Conservation (phyloP, 2,113 vertebrate genomes). For the Tachycineta bicolor region DNA sequence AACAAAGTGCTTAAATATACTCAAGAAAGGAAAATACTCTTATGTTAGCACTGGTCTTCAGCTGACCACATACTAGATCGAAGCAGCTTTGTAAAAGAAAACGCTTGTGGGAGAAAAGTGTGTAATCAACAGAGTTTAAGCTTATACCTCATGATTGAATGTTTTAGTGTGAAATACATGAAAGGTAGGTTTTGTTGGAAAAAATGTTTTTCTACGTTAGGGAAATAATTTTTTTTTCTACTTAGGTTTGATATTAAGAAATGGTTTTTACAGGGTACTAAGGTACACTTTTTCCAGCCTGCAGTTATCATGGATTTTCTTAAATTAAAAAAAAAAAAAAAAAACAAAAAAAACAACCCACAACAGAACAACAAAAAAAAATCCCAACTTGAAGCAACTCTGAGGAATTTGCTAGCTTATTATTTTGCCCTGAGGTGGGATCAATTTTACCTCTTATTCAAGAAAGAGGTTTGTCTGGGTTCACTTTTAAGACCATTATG, state of each 20-base stretch:
- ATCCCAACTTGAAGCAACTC: background rate
- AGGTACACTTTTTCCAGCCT: background rate
- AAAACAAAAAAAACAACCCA: too few relatives aligned
- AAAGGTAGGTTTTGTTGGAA: background rate
- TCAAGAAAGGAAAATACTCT: background rate
- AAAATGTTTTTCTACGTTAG: background rate
- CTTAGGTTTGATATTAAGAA: background rate
- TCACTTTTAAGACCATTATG: background rate
- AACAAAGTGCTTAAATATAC: background rate
- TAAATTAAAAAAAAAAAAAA: background rate
- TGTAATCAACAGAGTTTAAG: background rate
- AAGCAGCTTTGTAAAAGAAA: background rate
- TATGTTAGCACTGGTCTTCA: background rate
- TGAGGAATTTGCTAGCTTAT: background rate
- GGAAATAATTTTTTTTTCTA: background rate
- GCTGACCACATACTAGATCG: background rate
- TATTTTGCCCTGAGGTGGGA: background rate
- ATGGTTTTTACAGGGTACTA: background rate
- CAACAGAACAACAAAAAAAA: background rate
- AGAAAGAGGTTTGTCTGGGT: background rate
- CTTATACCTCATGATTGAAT: background rate
- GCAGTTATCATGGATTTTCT: background rate
- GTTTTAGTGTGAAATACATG: background rate
- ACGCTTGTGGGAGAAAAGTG: background rate
- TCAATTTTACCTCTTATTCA: constrained; percentile 1